phyloP scores from a whole-genome alignment of 2,797 vertebrate genomes.

The Nasua narica region DNA sequence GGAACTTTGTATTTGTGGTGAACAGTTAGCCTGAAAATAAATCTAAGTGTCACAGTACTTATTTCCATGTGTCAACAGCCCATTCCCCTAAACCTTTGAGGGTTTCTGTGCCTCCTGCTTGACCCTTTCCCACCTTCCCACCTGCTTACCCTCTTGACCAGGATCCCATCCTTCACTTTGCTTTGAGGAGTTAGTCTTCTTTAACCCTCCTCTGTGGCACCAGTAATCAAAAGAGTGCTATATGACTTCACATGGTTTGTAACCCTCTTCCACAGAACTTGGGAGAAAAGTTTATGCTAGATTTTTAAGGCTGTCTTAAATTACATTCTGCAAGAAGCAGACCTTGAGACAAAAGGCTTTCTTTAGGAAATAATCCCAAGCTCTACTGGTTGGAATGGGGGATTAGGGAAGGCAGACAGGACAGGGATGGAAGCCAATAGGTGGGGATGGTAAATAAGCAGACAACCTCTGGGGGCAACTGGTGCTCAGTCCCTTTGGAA shows the following conservation, averaged over 20 bases:
- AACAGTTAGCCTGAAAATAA: slow-evolving; percentile 49
- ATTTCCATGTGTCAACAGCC: background rate
- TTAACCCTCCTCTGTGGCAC: background rate
- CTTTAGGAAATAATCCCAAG: background rate
- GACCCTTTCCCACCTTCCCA: background rate
- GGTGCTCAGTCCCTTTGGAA: background rate
- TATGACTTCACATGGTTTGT: background rate
- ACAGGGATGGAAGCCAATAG: background rate
- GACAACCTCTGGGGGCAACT: background rate
- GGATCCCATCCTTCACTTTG: background rate
- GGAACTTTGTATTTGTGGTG: background rate
- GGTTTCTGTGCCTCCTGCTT: background rate
- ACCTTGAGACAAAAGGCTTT: background rate
- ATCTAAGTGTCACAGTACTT: slow-evolving; percentile 29
- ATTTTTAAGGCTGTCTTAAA: background rate
- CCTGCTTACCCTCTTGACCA: background rate
- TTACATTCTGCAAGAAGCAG: background rate
- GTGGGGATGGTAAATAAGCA: background rate
- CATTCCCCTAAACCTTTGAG: background rate
- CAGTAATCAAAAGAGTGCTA: background rate
- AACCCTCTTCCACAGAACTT: background rate
- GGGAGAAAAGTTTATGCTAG: background rate
- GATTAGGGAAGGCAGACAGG: background rate
- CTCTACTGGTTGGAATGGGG: accelerated
- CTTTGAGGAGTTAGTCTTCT: background rate